Evolutionary conservation across 2,888 invertebrate genomes (phyloP), one percentile per base, ranked within the genome.

Genomic region (Aproaerema taeniolella): DNA sequence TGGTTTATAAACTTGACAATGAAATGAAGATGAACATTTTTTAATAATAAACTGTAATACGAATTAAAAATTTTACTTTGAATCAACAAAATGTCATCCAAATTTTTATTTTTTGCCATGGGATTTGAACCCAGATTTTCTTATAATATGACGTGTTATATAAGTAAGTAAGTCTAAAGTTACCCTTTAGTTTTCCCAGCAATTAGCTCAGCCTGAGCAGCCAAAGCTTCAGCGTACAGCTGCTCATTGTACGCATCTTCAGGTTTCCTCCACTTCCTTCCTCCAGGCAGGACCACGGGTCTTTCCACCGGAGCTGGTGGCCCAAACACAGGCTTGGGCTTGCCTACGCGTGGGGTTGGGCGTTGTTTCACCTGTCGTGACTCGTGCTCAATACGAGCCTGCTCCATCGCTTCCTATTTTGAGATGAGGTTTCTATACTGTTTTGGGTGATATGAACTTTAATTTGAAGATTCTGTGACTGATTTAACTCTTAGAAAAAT

Each of bases 201-300:
- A 45, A 97, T 92, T 29, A 96, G 90, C 83, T 96, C 95, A 1
- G 95, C 92, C n/a, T 26, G 26, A n/a, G 20, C 20, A 7, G 20
- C 20, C 5, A 20, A 20, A 6, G 20, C 20, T 20, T 20, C n/a
- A n/a, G n/a, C n/a, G 71, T 96, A 96, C 4, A 93, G 91, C 42
- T 92, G 91, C 53, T 97, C 96, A 48, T 95, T 93, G 88, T 95
- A 96, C 30, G 95, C 93, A 61, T 95, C 95, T 61, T 95, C 92
- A 2, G 96, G 95, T 34, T 92, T 90, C 58, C 91, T 88, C 94
- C 95, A 94, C 61, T 89, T 89, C 28, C 93, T 88, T 4, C 94
- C 94, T 14, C 94, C 93, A 8, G 94, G 93, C 37, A 94, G 85
- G 37, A 93, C 90, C 30, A 94, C 76, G 5, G 94, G 93, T 41